Conservation (phyloP, 2,113 vertebrate genomes). For the Trichechus manatus region DNA sequence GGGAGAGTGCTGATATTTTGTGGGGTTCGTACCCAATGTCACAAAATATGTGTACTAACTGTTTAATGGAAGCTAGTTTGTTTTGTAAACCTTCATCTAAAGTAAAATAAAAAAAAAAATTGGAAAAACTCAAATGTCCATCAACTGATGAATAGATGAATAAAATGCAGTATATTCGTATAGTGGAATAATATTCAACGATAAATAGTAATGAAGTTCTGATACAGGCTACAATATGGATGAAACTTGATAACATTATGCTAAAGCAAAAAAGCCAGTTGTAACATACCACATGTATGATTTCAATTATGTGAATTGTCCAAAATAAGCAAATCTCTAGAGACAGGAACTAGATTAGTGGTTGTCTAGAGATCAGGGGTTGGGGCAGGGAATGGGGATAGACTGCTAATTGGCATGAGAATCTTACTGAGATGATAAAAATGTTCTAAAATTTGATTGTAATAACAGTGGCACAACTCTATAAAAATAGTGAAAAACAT, state of each 20-base stretch:
- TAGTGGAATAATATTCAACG: neutral
- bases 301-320: neutral
- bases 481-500: neutral
- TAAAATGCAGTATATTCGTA: neutral
- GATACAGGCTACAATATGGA: neutral
- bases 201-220: neutral
- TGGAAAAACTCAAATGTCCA: neutral
- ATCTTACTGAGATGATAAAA: neutral
- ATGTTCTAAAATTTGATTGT: neutral
- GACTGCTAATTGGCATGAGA: neutral
- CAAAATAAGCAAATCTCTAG: neutral
- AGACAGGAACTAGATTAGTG: neutral
- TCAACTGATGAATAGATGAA: neutral
- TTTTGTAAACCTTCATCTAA: no score
- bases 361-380: neutral
- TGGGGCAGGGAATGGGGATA: neutral
- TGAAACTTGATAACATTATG: neutral
- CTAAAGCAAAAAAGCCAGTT: neutral
- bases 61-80: no score
- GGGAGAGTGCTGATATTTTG: no score
- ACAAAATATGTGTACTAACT: no score
- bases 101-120: no score
- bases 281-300: neutral
- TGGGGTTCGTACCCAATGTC: no score
- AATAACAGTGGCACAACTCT: neutral